Base-by-base conservation (phyloP, 2,888 invertebrate species). In the Dryomyza anilis region DNA sequence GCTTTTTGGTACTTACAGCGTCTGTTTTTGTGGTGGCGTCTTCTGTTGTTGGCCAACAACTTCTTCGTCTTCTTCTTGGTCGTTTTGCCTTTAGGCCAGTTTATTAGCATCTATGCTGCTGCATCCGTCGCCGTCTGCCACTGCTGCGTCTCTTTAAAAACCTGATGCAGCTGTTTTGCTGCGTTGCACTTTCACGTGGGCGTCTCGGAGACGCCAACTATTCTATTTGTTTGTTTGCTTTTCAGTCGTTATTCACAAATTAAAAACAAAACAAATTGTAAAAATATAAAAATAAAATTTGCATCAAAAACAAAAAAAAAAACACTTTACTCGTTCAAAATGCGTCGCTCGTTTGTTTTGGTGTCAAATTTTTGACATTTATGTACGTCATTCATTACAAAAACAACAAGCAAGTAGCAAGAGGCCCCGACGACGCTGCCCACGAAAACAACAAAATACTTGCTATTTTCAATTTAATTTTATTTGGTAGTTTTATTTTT, bases 361-460 rank as follows among this genome's bases (percentile, higher is more conserved):
- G n/a, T n/a, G n/a, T n/a, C n/a, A n/a, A n/a, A 55, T 36, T 55
- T 55, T 33, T 55, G 55, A 55, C 55, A 36, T 55, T 55, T 55
- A 55, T 55, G 33, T 55, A 55, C 55, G 55, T 55, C 55, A 55
- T 21, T 55, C 55, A 12, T 21, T 55, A 21, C 23, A 33, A 55
- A 33, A 55, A 55, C 19, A 55, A 55, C 21, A 33, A n/a, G n/a
- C n/a, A n/a, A n/a, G n/a, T n/a, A n/a, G n/a, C n/a, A n/a, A 21
- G 14, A 55, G 19, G 36, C 55, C 33, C 14, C 30, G 12, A 33
- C 55, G 33, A 14, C n/a, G 21, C 55, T 36, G 21, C 55, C 23
- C 33, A 55, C 33, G 19, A 43, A 50, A 21, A 50, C 50, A 50
- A 55, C 19, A 53, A 29, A 33, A 36, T 52, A 21, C 33, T 55